Percentiles rank a stretch among this genome's conserved stretches.
Conservation (phyloP, 2,113 vertebrate species). For the Riparia riparia region DNA sequence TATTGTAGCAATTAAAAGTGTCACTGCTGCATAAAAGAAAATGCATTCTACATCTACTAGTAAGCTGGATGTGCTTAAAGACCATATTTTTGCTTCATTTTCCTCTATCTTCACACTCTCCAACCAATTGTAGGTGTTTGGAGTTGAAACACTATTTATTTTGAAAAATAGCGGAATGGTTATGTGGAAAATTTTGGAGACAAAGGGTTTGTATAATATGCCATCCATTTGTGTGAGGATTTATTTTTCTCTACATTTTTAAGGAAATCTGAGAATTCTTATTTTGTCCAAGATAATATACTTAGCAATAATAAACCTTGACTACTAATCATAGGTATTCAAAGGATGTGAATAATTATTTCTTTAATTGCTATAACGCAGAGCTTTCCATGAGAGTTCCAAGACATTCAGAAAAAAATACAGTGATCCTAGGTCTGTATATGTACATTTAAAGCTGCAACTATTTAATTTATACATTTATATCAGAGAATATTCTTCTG, state of each 20-base stretch:
- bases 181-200: neutral
- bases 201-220: neutral
- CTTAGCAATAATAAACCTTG: neutral
- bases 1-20: neutral
- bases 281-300: neutral
- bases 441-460: neutral
- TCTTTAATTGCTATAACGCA: neutral
- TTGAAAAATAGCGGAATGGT: neutral
- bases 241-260: neutral
- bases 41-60: neutral
- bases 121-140: rapidly evolving
- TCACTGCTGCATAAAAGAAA: neutral
- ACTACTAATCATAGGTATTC: neutral
- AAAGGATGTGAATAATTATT: neutral
- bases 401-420: neutral
- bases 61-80: neutral
- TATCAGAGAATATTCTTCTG: neutral
- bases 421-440: rapidly evolving
- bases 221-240: neutral
- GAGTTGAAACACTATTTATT: neutral
- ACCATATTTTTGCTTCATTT: neutral
- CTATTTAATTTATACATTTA: neutral
- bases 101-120: neutral
- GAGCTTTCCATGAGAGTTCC: neutral
- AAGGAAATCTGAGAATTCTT: neutral